phyloP scores from a whole-genome alignment of 2,888 invertebrate genomes.

The Latheticus oryzae region DNA sequence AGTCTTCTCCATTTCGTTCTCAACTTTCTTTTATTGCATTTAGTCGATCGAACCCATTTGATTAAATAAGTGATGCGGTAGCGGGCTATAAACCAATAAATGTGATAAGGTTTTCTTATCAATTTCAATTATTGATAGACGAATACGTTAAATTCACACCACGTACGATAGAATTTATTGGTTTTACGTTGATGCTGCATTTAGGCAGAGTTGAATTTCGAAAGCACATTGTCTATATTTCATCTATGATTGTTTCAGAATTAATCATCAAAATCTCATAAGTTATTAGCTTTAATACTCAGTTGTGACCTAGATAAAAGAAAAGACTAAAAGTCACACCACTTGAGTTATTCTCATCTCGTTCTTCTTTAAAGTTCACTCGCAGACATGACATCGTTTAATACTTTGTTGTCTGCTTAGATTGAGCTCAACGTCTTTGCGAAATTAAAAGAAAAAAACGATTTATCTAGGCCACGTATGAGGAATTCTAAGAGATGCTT shows the following conservation, averaged over 20 bases:
- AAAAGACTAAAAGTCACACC: conserved; percentile 47
- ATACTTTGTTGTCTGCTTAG: conserved; percentile 59
- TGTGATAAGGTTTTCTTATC: conserved; percentile 42
- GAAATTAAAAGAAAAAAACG: conserved; percentile 22
- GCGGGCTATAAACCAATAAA: conserved; percentile 36
- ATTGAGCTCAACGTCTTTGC: conserved; percentile 40
- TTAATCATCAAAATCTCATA: no score
- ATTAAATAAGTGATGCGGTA: conserved; percentile 36
- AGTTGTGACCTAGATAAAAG: conserved; percentile 28
- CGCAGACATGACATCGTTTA: conserved; percentile 57
- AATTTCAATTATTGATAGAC: conserved; percentile 41
- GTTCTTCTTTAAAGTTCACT: conserved; percentile 59
- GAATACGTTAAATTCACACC: conserved; percentile 37
- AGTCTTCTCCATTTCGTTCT: conserved; percentile 5
- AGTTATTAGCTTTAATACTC: no score
- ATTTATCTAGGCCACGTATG: no score
- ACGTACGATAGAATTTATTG: conserved; percentile 41
- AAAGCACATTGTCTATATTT: conserved; percentile 18
- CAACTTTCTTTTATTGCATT: conserved; percentile 29
- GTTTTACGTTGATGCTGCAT: conserved; percentile 27
- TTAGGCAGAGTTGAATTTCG: conserved; percentile 25
- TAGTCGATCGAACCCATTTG: conserved; percentile 18
- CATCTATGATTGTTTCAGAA: no score
- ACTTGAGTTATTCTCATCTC: conserved; percentile 59
- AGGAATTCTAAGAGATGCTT: no score